Evolutionary conservation across 2,113 vertebrate species (phyloP).

Genomic region (Junco hyemalis): DNA sequence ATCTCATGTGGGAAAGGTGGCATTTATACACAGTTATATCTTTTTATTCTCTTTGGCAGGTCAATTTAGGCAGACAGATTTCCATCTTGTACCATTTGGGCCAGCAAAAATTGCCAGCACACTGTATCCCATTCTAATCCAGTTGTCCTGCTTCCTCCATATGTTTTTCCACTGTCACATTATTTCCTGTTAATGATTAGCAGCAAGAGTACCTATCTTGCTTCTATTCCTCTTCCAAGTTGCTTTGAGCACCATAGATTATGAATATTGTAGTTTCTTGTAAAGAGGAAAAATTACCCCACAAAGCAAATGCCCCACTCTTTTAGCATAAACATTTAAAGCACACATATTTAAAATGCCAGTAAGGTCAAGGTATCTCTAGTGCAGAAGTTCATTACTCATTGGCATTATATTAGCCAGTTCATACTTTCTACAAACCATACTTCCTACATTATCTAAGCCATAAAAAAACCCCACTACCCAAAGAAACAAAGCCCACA

Average conservation of each 20-base stretch:
- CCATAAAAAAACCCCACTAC: background rate
- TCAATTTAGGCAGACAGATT: background rate
- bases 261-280: background rate
- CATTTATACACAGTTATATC: background rate
- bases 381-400: background rate
- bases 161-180: background rate
- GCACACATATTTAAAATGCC: background rate
- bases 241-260: background rate
- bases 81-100: background rate
- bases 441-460: background rate
- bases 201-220: background rate
- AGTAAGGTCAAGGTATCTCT: background rate
- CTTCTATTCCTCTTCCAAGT: background rate
- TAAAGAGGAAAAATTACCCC: fast-evolving
- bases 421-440: background rate
- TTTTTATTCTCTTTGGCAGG: background rate
- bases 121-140: background rate
- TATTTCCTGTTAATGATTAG: background rate
- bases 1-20: background rate
- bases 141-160: background rate
- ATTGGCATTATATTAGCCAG: background rate
- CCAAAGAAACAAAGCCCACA: fast-evolving
- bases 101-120: background rate
- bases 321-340: background rate
- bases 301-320: background rate